Evolutionary conservation across 2,797 vertebrate species (phyloP).

Genomic region (Syndactyla subalaris): DNA sequence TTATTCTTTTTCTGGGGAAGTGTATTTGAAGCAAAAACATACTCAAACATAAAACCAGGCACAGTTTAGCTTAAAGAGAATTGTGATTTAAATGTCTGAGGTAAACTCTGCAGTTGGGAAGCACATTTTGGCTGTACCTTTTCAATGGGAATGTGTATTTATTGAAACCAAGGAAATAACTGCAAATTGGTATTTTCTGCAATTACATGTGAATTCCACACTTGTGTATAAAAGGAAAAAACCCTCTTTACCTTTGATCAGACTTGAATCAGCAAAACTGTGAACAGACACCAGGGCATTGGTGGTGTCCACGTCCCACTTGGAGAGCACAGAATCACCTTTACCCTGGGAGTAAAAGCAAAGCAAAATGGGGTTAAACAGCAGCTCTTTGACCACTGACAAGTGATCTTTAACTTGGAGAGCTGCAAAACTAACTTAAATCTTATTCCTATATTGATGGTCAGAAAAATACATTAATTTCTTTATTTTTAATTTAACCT

Average conservation of each 20-base stretch:
- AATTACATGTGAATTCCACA: background rate
- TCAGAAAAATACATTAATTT: background rate
- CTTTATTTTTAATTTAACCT: background rate
- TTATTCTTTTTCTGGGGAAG: background rate
- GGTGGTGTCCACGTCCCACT: constrained; percentile 82
- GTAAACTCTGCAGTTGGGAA: background rate
- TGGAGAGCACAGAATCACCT: constrained; percentile 82
- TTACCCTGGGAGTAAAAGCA: constrained; percentile 77
- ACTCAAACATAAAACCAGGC: background rate
- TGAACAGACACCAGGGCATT: constrained; percentile 74
- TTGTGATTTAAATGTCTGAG: background rate
- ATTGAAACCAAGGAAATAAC: background rate
- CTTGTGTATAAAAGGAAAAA: background rate
- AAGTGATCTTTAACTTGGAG: background rate
- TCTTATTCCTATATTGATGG: background rate
- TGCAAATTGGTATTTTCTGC: background rate
- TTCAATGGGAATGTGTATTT: background rate
- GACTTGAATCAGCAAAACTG: constrained; percentile 78
- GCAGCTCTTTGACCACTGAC: background rate
- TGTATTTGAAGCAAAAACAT: background rate
- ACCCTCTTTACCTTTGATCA: constrained; percentile 82
- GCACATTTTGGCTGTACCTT: background rate
- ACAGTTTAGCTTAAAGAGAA: background rate
- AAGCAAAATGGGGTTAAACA: background rate
- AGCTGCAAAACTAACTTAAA: background rate